Conservation (phyloP, 1,140 invertebrate genomes). For the Manduca sexta region DNA sequence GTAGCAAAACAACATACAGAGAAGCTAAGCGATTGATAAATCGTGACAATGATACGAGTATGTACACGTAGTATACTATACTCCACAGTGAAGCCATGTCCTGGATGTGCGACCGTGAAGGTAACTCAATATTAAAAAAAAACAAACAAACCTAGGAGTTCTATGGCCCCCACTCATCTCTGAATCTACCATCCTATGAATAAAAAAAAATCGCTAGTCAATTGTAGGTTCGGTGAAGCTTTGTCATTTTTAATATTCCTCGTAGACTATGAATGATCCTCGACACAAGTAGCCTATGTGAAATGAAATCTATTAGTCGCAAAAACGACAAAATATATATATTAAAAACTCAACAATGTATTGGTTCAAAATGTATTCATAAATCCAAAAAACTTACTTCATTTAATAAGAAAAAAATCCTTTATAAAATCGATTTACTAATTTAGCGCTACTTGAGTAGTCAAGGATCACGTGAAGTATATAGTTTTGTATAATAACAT, state of each 20-base stretch:
- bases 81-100: conserved; percentile 30
- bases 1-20: conserved; percentile 27
- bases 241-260: conserved; percentile 2
- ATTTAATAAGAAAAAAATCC: not conserved
- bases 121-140: conserved; percentile 68
- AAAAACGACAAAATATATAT: not conserved
- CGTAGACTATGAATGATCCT: conserved; percentile 3
- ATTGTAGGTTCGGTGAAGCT: conserved; percentile 17
- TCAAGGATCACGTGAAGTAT: conserved; percentile 6
- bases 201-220: conserved; percentile 46
- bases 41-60: conserved; percentile 34
- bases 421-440: too few relatives aligned
- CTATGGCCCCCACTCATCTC: conserved; percentile 76
- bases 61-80: conserved; percentile 11
- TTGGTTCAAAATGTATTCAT: too few relatives aligned
- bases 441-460: too few relatives aligned
- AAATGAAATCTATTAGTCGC: too few relatives aligned
- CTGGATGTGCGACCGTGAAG: conserved; percentile 44
- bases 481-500: not conserved
- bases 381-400: too few relatives aligned
- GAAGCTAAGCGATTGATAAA: conserved; percentile 39
- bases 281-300: not conserved
- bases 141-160: conserved; percentile 77
- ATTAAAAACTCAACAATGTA: too few relatives aligned
- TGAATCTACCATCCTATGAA: conserved; percentile 77